A percentile compares a stretch with the other conserved stretches of the same genome.
Conservation (phyloP, 2,888 invertebrate genomes). For the Phaedon cochleariae region DNA sequence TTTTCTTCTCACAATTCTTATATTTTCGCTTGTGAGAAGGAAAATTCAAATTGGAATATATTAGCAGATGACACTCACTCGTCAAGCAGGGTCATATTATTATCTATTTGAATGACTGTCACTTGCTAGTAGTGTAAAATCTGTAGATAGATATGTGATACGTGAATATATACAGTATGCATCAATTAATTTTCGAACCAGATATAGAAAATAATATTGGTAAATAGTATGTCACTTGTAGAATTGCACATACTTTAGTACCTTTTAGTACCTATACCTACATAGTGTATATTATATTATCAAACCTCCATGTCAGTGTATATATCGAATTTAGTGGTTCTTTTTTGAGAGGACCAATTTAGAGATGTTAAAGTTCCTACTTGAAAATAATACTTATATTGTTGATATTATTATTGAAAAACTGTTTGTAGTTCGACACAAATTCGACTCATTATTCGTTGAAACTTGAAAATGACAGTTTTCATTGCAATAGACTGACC, state of each 20-base stretch:
- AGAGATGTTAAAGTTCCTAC: slow-evolving; percentile 60
- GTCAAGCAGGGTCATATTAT: slow-evolving; percentile 63
- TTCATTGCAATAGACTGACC: slow-evolving; percentile 37
- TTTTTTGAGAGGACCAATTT: slow-evolving; percentile 60
- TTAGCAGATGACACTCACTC: slow-evolving; percentile 59
- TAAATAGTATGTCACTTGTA: slow-evolving; percentile 9
- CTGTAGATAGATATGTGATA: slow-evolving; percentile 55
- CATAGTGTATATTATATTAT: slow-evolving; percentile 22
- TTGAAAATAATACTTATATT: slow-evolving; percentile 50
- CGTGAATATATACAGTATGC: slow-evolving; percentile 26
- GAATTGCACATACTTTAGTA: neutral
- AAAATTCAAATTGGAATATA: slow-evolving; percentile 15
- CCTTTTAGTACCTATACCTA: too few species aligned
- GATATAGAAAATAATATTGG: neutral
- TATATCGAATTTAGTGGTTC: slow-evolving; percentile 47
- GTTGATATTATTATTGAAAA: slow-evolving; percentile 48
- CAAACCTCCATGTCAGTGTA: slow-evolving; percentile 34
- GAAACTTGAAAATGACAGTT: neutral
- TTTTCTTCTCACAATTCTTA: slow-evolving; percentile 25
- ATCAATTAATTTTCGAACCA: neutral
- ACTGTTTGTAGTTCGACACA: slow-evolving; percentile 29
- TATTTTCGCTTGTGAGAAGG: slow-evolving; percentile 6
- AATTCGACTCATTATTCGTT: slow-evolving; percentile 27
- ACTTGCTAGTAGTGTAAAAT: slow-evolving; percentile 54
- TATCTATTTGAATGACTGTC: slow-evolving; percentile 61